These are phyloP conservation scores for Megaustenia siamemsis DNA, from an alignment of 2,888 invertebrate genomes.

Conservation along the genomic window DNA sequence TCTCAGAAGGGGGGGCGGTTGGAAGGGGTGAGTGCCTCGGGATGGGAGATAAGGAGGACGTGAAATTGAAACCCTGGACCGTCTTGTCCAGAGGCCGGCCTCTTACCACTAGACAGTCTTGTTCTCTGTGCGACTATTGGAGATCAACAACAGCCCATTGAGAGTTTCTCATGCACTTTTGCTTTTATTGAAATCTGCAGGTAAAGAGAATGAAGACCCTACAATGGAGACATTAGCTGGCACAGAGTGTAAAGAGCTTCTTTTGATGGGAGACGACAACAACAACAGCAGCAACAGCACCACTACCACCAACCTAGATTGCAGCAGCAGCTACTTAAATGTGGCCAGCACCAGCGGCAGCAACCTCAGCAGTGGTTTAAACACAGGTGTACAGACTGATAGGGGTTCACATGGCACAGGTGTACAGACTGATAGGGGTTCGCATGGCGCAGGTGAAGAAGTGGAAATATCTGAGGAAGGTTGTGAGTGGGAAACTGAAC, in stretches of 20 bases:
- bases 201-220: constrained; percentile 76
- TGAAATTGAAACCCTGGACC: too few relatives aligned
- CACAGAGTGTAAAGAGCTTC: constrained; percentile 61
- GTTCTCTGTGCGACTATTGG: too few relatives aligned
- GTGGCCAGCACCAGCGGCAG: constrained; percentile 24
- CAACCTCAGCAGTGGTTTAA: constrained; percentile 2
- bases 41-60: too few relatives aligned
- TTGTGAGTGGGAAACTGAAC: constrained; percentile 85
- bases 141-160: too few relatives aligned
- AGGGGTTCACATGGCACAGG: constrained; percentile 6
- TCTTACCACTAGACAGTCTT: too few relatives aligned
- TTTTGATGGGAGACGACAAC: constrained; percentile 61
- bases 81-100: too few relatives aligned
- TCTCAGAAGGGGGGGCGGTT: too few relatives aligned
- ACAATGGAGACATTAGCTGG: constrained; percentile 53
- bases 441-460: constrained; percentile 57
- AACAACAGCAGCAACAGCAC: constrained; percentile 48
- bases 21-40: too few relatives aligned
- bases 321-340: background rate
- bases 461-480: constrained; percentile 72
- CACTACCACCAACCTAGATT: background rate
- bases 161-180: too few relatives aligned
- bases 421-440: constrained; percentile 16
- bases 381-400: background rate
- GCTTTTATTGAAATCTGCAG: too few relatives aligned